Evolutionary conservation across 2,888 invertebrate genomes (phyloP).

Genomic region (Masnerella sp.): DNA sequence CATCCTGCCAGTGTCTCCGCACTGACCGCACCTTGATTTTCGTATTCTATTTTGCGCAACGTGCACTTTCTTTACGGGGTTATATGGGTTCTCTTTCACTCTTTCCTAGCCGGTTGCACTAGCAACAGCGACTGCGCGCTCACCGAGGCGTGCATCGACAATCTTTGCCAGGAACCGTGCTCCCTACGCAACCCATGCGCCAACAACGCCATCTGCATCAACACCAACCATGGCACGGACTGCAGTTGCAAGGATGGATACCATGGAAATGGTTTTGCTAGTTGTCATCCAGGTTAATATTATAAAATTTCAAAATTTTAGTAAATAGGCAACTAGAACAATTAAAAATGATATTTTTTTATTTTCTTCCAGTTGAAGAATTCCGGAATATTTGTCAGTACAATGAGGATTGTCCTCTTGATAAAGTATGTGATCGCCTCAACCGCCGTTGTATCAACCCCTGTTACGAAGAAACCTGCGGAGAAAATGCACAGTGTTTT

Average conservation of each 20-base stretch:
- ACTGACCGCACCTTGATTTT: constrained; percentile 54
- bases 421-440: constrained; percentile 89
- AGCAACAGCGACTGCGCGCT: constrained; percentile 90
- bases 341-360: neutral
- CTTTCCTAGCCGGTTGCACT: constrained; percentile 86
- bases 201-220: constrained; percentile 90
- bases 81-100: constrained; percentile 72
- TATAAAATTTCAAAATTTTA: too few relatives aligned
- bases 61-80: constrained; percentile 70
- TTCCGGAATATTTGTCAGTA: constrained; percentile 87
- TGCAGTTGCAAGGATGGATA: constrained; percentile 92
- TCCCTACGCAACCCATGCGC: constrained; percentile 91
- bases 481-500: constrained; percentile 88
- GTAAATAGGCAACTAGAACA: neutral
- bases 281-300: constrained; percentile 88
- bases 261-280: constrained; percentile 91
- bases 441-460: constrained; percentile 90
- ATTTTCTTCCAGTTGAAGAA: constrained; percentile 78
- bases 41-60: constrained; percentile 34
- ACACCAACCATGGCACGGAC: constrained; percentile 91
- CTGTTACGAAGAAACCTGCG: constrained; percentile 88
- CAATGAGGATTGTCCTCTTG: constrained; percentile 94
- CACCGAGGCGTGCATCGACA: constrained; percentile 91
- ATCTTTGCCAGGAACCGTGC: constrained; percentile 92
- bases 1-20: constrained; percentile 38